Evolutionary conservation across 2,888 invertebrate genomes (phyloP), one percentile per base, ranked within the genome.

Genomic region (Bibio marci): DNA sequence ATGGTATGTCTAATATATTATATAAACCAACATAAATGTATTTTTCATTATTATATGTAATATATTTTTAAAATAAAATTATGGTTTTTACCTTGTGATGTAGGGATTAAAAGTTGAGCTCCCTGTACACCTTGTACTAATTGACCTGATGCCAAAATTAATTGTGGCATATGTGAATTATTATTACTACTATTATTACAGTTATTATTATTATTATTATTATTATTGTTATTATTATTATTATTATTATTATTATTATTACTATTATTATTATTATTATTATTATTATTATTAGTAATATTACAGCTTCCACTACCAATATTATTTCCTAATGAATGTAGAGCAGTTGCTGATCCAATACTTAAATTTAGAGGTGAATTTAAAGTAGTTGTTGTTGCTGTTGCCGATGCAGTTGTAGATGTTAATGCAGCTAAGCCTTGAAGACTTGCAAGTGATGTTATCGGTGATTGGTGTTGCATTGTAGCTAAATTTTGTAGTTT

Each of bases 101-200:
- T 92, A 38, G 92, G 92, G 65, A 94, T 92, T 52, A 92, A 76
- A 41, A 94, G 72, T 58, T 92, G 92, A 35, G 90, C 88, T 12
- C 88, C 88, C 63, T 90, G 90, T 50, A 90, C 87, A 48, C 88
- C 88, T 60, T 88, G 88, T 43, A 87, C 81, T 55, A 90, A 73
- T 63, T 90, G 88, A 39, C 90, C 88, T 42, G 87, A 87, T 44
- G 88, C 87, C 49, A 90, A 69, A 56, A 90, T 85, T 51, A 90
- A 76, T 65, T 90, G 90, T 43, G 90, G 90, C 80, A 90, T 85
- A 52, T 62, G 62, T 39, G 57, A 51, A 22, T 40, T 22, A 30
- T 46, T 57, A 13, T 14, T 40, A 77, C 74, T 43, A 76, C 76
- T 39, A 78, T 70, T 62, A 74, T 67, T 48, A 70, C 70, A 45